phyloP scores from a whole-genome alignment of 2,113 vertebrate species.

The Dascyllus trimaculatus region DNA sequence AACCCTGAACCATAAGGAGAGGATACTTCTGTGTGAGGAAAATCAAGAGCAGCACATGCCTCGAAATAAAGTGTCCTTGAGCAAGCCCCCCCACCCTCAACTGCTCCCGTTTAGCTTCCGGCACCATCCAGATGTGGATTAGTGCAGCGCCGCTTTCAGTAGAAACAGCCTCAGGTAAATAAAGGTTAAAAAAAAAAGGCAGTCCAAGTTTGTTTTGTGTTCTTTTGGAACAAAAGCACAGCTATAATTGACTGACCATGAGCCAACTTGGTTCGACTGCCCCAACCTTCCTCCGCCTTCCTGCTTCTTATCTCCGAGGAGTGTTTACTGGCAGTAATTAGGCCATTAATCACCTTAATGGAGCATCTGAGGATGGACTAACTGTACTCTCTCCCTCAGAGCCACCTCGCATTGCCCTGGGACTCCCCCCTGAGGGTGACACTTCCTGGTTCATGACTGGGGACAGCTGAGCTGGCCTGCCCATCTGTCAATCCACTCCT shows the following conservation, averaged over 20 bases:
- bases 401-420: constrained; percentile 18
- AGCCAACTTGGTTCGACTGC: constrained; percentile 16
- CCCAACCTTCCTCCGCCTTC: constrained; percentile 35
- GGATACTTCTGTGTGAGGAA: neutral
- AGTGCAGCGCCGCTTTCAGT: neutral
- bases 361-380: constrained; percentile 65
- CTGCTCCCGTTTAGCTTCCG: neutral
- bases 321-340: constrained; percentile 79
- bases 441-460: constrained; percentile 45
- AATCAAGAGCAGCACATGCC: too few relatives aligned
- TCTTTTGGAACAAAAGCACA: constrained; percentile 15
- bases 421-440: constrained; percentile 42
- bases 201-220: neutral
- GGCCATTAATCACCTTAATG: constrained; percentile 82
- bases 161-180: neutral
- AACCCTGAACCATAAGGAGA: neutral
- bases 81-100: neutral
- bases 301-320: constrained; percentile 59
- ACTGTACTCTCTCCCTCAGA: constrained; percentile 63
- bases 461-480: constrained; percentile 3
- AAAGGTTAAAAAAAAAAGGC: neutral
- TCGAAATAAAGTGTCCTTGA: neutral
- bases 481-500: constrained; percentile 59
- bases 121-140: neutral
- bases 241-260: constrained; percentile 39